Percentiles rank a stretch among this genome's conserved stretches.
These are phyloP conservation scores for Drosophila simulans DNA, from an alignment of 1,140 invertebrate genomes.

Conservation along the genomic window DNA sequence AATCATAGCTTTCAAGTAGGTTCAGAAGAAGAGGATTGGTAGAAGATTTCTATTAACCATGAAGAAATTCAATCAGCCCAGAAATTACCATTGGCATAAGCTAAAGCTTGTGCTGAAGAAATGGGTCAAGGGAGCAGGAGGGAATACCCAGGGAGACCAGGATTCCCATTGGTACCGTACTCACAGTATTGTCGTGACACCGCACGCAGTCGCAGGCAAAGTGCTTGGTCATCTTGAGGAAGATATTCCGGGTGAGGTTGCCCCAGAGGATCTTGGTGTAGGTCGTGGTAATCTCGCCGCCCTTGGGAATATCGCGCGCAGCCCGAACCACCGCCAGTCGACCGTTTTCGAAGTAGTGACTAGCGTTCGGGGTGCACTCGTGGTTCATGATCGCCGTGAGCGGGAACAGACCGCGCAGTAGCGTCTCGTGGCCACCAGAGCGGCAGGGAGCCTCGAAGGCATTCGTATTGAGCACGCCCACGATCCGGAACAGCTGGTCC, in stretches of 20 bases:
- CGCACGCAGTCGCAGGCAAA: constrained; percentile 90
- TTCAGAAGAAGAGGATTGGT: background rate
- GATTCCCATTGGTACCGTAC: constrained; percentile 13
- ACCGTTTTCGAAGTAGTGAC: constrained; percentile 87
- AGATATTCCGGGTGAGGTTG: constrained; percentile 87
- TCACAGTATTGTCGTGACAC: constrained; percentile 89
- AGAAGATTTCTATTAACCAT: background rate
- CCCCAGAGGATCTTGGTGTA: constrained; percentile 91
- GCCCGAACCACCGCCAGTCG: constrained; percentile 88
- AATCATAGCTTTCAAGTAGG: no score
- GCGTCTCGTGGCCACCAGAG: constrained; percentile 85
- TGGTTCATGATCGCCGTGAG: constrained; percentile 91
- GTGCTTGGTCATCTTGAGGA: constrained; percentile 90
- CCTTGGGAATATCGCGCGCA: constrained; percentile 87
- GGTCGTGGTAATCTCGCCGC: constrained; percentile 89
- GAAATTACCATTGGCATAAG: no score
- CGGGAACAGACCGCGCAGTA: constrained; percentile 90
- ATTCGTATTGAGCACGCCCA: constrained; percentile 89
- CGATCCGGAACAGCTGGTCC: constrained; percentile 83
- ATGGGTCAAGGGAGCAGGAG: background rate
- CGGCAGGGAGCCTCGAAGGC: constrained; percentile 88
- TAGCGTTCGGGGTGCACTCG: constrained; percentile 90
- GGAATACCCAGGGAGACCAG: background rate
- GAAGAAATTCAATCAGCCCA: no score
- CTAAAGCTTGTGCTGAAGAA: no score